Evolutionary conservation across 2,888 invertebrate genomes (phyloP), one percentile per base, ranked within the genome.

Genomic region (Opisthograptis luteolata): DNA sequence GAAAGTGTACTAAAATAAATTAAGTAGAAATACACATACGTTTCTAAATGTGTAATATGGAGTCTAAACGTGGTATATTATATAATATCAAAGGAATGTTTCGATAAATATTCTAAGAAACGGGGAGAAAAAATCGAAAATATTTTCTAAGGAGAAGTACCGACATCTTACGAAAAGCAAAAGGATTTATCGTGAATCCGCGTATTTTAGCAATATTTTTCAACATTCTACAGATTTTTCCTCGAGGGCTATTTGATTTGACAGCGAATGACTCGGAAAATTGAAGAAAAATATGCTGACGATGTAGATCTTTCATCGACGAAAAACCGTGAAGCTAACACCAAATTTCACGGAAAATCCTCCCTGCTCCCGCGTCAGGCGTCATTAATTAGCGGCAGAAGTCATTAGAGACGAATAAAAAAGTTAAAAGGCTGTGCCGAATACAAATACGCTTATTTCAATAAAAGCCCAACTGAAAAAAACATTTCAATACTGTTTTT

Each of bases 331-430:
- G 60, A 75, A 64, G 70, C 67, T 63, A 64, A 69, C 64, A 67
- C 55, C 57, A 69, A 68, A 70, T 75, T 77, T 76, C 59, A 59
- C 60, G 63, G 62, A 69, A 79, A 80, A 72, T 73, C 71, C 69
- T 70, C 73, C 78, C 80, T 81, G 72, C 66, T 74, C 70, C 75
- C 75, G 68, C 73, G 79, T 76, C 79, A 74, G 77, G 73, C 64
- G 66, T 73, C 83, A 83, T 88, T 85, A 87, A 87, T 88, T 85
- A 85, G 74, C 71, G 60, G 68, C 27, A 78, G 72, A 70, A 81
- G 82, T 84, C 82, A 83, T 87, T 85, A 87, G 76, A 73, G 76
- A 60, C 79, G 72, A 81, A 87, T 86, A 81, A 81, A 85, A 76
- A 84, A 80, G 76, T 69, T 70, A 70, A 80, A 71, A 65, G 71